Base-by-base conservation (phyloP, 2,888 invertebrate species). In the Thecophora atra region DNA sequence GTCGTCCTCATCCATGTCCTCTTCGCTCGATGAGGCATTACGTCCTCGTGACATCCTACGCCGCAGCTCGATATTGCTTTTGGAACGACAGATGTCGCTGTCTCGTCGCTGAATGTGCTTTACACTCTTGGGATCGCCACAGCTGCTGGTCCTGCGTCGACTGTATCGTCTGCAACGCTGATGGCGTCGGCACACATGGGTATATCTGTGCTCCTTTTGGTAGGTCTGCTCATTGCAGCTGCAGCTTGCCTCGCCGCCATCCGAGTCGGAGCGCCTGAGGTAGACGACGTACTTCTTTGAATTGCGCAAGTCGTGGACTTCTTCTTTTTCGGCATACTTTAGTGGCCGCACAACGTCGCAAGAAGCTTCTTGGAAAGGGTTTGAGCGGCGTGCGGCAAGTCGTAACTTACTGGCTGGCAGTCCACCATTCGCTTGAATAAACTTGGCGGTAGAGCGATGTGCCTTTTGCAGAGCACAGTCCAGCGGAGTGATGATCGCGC, bases 381-480 rank as follows among this genome's bases (percentile, higher is more conserved):
- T 86, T 0, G 81, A 77, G 1, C 84, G 82, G 0, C 85, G 78
- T 3, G 83, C 85, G 0, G 85, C 83, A 63, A 87, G 74, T 1
- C 84, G 79, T 37, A 94, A 86, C 80, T 93, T 91, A 68, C 89
- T 90, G 5, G 95, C 93, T 0, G 96, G 95, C 51, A 93, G 89
- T 0, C 96, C 97, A 6, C 97, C 96, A 80, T 96, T 94, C 81
- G 96, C 91, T 85, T 96, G 96, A 63, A 98, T 88, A 84, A 95
- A 95, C 86, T 98, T 97, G 37, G 97, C 98, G 68, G 96, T 95
- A 2, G 96, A 95, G 71, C 95, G 89, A 84, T 95, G 93, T 0
- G 95, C 96, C 73, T 94, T 91, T 79, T 92, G 92, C 6, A 97
- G 88, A 0, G 98, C 96, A 76, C 96, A 95, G 84, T 98, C 98